A percentile compares a stretch with the other conserved stretches of the same genome.
Evolutionary conservation across 2,888 invertebrate genomes (phyloP).

Genomic region (Hyppa rectilinea): DNA sequence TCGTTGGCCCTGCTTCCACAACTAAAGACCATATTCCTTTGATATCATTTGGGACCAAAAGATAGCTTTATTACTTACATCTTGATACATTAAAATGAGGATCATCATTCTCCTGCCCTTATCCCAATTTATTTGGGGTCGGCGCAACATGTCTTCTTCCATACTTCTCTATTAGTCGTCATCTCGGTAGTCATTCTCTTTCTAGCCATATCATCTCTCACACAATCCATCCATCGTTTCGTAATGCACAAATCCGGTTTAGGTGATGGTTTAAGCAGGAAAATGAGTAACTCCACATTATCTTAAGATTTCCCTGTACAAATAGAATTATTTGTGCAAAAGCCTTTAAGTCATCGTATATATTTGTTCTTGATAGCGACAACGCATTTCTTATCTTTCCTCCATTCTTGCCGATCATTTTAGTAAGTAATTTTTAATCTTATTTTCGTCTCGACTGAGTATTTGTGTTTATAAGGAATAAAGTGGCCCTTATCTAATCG

Average conservation of each 20-base stretch:
- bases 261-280: background rate
- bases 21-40: background rate
- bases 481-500: slow-evolving; percentile 39
- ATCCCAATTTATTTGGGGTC: no score
- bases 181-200: no score
- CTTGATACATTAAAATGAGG: background rate
- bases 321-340: slow-evolving; percentile 19
- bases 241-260: slow-evolving; percentile 1
- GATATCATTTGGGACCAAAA: slow-evolving; percentile 4
- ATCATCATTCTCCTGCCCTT: no score
- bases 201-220: no score
- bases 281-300: slow-evolving; percentile 26
- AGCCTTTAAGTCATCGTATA: slow-evolving; percentile 32
- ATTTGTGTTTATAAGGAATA: slow-evolving; percentile 9
- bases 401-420: slow-evolving; percentile 12
- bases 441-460: slow-evolving; percentile 34
- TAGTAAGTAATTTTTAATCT: slow-evolving; percentile 28
- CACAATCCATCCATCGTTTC: no score
- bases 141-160: no score
- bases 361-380: slow-evolving; percentile 26
- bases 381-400: slow-evolving; percentile 26
- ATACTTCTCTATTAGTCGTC: no score
- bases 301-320: slow-evolving; percentile 31
- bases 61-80: slow-evolving; percentile 13
- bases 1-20: background rate